These are phyloP conservation scores for Leucophenga maculata DNA, from an alignment of 2,888 invertebrate genomes.

Conservation along the genomic window DNA sequence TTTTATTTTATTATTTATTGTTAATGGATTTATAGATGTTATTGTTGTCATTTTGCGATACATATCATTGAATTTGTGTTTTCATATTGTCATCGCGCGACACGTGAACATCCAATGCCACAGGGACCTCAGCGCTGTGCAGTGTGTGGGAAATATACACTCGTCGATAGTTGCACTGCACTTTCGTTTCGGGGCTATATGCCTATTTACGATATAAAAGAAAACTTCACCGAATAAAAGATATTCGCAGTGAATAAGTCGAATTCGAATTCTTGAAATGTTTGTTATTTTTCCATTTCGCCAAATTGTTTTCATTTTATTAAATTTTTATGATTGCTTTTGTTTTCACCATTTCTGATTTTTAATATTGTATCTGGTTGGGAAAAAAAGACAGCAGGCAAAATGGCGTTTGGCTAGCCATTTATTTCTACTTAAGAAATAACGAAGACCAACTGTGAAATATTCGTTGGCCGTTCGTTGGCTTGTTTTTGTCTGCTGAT, in stretches of 20 bases:
- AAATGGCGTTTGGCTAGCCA: constrained; percentile 52
- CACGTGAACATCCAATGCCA: not conserved
- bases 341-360: constrained; percentile 48
- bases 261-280: constrained; percentile 28
- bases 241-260: constrained; percentile 4
- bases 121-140: not conserved
- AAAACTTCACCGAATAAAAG: not conserved
- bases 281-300: constrained; percentile 71
- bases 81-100: constrained; percentile 40
- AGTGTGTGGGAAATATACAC: constrained; percentile 40
- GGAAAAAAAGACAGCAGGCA: constrained; percentile 38
- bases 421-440: constrained; percentile 1
- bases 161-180: too few relatives aligned
- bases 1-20: constrained; percentile 62
- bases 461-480: constrained; percentile 5
- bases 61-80: constrained; percentile 38
- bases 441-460: not conserved
- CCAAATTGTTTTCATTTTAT: constrained; percentile 71
- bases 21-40: constrained; percentile 67
- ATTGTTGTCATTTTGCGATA: constrained; percentile 47
- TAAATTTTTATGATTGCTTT: constrained; percentile 63
- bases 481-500: constrained; percentile 31
- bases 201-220: too few relatives aligned
- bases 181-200: too few relatives aligned
- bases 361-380: constrained; percentile 63